Evolutionary conservation across 2,888 invertebrate species (phyloP).

Genomic region (Rotaria socialis): DNA sequence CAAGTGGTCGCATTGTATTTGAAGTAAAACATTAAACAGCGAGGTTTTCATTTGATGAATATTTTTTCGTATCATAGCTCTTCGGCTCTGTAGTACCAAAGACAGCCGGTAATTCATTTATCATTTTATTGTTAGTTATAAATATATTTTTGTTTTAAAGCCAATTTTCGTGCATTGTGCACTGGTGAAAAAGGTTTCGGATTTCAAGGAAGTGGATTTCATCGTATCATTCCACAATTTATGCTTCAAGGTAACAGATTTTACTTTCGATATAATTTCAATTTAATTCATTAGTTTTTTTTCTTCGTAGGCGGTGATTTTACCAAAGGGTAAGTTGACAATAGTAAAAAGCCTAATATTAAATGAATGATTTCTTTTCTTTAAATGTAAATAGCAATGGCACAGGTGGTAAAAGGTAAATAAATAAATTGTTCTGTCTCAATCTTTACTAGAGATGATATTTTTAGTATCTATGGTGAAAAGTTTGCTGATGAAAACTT

Average conservation of each 20-base stretch:
- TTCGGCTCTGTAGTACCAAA: constrained; percentile 83
- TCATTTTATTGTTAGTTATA: not conserved
- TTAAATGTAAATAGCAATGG: constrained; percentile 46
- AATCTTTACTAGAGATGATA: too few species aligned
- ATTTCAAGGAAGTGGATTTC: constrained; percentile 42
- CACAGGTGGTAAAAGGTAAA: constrained; percentile 42
- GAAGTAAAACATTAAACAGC: not conserved
- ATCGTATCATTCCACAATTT: constrained; percentile 45
- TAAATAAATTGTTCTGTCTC: too few species aligned
- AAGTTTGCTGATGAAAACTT: constrained; percentile 47
- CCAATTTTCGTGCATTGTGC: constrained; percentile 44
- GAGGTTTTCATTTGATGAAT: not conserved
- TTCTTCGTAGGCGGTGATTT: constrained; percentile 39
- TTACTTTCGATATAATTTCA: too few species aligned
- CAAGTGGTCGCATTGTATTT: constrained; percentile 38
- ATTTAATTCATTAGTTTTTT: too few species aligned
- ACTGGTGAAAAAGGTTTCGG: constrained; percentile 46
- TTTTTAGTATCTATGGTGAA: constrained; percentile 40
- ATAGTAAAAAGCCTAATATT: not conserved
- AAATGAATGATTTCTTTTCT: not conserved
- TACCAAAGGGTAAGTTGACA: not conserved
- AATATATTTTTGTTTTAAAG: constrained; percentile 32
- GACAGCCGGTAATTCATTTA: constrained; percentile 65
- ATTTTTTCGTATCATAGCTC: constrained; percentile 64
- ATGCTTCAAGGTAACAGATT: constrained; percentile 39